Base-by-base conservation (phyloP, 2,113 vertebrate genomes). In the Gallinago jamesoni region DNA sequence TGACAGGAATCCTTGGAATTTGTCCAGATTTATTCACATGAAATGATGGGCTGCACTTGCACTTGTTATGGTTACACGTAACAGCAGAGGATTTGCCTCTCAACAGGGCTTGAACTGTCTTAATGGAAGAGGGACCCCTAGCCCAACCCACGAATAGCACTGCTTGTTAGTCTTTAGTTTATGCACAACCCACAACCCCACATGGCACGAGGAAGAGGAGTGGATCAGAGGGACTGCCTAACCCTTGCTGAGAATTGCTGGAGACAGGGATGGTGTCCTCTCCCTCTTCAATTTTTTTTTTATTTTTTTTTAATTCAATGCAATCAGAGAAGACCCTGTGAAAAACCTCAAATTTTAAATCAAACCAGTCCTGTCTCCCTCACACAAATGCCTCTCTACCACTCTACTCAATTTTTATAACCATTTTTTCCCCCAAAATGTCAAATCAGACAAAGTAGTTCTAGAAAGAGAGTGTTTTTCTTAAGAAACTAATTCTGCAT, bases 1-100 rank as follows among this genome's bases (percentile, higher is more conserved):
- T 68, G 75, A 39, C 63, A 55, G 57, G 57, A 92, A 93, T 78
- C 72, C 78, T 78, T 84, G 82, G 87, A 93, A 92, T 91, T 94
- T 87, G 60, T 69, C 81, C 37, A 3, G 0, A 41, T 90, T 96
- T 81, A 78, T 89, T 95, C 62, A 45, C 68, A 62, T 4, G 56
- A 75, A 68, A n/a, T 1, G 0, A 53, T 23, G 41, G 52, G 74
- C 87, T 91, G 80, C 70, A 14, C 37, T 79, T 67, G 53, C 62
- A 31, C 89, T 82, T 69, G 33, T 30, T 88, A 81, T 6, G 14
- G 8, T 39, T 74, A 60, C n/a, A 45, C 1, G 1, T 11, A n/a
- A 16, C 4, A 10, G 88, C 5, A 11, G 35, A 66, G 68, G 80
- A 89, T 93, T 88, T 79, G 60, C 30, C 83, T 53, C 7, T 5